Evolutionary conservation across 23 tunicate species (phyloP), one percentile per base, ranked within the genome.

Genomic region (Botrylloides violaceus): DNA sequence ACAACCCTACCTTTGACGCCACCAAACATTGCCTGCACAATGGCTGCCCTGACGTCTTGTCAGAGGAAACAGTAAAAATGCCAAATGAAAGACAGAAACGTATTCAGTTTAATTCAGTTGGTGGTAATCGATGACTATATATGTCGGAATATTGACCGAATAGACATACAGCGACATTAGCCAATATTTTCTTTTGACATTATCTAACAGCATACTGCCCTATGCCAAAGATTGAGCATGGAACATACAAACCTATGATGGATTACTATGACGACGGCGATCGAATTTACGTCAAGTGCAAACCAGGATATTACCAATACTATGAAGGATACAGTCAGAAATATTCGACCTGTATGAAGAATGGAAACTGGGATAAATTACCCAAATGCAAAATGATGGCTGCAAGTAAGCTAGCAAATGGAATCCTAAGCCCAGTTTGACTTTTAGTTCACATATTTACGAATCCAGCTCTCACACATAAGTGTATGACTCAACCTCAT

Each of bases 131-230:
- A n/a, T n/a, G n/a, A n/a, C n/a, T 49, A 21, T 49, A 49, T 19
- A 49, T 19, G 58, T 49, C 20, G 20, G 58, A 21, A 49, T 19
- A 19, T 49, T 19, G 21, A 49, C n/a, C n/a, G 58, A 49, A 49
- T 49, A 0, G 21, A 49, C 20, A 49, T 0, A 48, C 56, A 15
- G 21, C 58, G 58, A 49, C n/a, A 49, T 0, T 49, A n/a, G 1
- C 58, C 20, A 21, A 49, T 21, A n/a, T n/a, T n/a, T n/a, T 49
- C n/a, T 21, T 49, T 0, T 19, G 20, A 19, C n/a, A n/a, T 49
- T n/a, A n/a, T n/a, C n/a, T n/a, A 35, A 4, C 37, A 68, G 74
- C 36, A 68, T 68, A 68, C 74, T 68, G 74, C 37, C 21, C 74
- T 25, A 32, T 56, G 18, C 74, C 74, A 6, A 43, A 22, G 23